A percentile compares a stretch with the other conserved stretches of the same genome.
Conservation (phyloP, 2,113 vertebrate genomes). For the Crotophaga sulcirostris region DNA sequence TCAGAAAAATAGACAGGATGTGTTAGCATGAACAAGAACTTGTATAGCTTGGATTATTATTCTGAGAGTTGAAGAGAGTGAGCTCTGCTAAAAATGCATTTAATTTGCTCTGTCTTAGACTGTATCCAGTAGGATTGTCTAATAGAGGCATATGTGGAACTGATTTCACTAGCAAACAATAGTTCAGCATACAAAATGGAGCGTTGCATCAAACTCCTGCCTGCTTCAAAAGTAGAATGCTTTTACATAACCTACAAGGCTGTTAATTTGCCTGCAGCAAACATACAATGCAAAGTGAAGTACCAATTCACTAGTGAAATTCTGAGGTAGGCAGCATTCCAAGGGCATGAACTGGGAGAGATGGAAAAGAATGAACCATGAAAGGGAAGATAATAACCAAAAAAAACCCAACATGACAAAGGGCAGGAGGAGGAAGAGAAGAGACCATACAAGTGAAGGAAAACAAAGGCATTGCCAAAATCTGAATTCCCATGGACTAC, state of each 20-base stretch:
- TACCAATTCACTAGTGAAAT: not conserved
- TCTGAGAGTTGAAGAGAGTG: not conserved
- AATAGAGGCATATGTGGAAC: slow-evolving; percentile 39
- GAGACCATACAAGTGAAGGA: not conserved
- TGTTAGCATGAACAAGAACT: not conserved
- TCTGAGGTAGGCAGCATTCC: not conserved
- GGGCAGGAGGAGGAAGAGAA: not conserved
- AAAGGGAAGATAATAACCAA: not conserved
- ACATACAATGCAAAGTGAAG: not conserved
- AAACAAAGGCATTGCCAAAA: not conserved
- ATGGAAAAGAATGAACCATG: not conserved
- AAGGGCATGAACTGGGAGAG: not conserved
- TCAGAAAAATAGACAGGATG: not conserved
- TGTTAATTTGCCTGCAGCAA: slow-evolving; percentile 30
- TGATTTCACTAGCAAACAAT: slow-evolving; percentile 47
- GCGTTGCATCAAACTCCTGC: not conserved
- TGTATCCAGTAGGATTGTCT: not conserved
- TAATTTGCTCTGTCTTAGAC: not conserved
- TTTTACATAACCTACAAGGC: slow-evolving; percentile 13
- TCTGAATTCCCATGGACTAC: not conserved
- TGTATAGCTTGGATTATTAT: not conserved
- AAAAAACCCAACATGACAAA: not conserved
- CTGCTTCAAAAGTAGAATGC: slow-evolving; percentile 10
- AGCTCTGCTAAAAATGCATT: not conserved
- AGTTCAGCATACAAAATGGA: slow-evolving; percentile 14